Evolutionary conservation across 1,140 invertebrate genomes (phyloP), one percentile per base, ranked within the genome.

Genomic region (Cryptotermes secundus): DNA sequence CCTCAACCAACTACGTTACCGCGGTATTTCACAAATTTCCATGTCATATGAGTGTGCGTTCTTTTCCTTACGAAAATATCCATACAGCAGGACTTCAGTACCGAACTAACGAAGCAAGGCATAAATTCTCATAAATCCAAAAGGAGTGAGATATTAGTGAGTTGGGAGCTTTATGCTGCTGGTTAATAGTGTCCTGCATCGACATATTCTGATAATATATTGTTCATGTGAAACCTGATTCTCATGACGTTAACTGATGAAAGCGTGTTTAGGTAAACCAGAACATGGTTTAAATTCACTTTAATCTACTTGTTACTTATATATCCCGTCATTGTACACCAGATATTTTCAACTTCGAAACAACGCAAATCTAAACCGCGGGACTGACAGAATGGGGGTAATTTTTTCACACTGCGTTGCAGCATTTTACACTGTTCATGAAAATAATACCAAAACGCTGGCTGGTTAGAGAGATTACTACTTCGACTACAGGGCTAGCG

Each of bases 311-410:
- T 72, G 26, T n/a, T n/a, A 31, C 59, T 72, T 72, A 72, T 16
- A 72, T 72, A 31, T 31, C 59, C 4, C n/a, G 0, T 31, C 59
- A 72, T 72, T 72, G 59, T 72, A 72, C n/a, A 72, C 2, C 59
- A 31, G 59, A 31, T 72, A 72, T 26, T 72, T 72, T 72, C 59
- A 72, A 72, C 31, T 72, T 72, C 59, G n/a, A 72, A 72, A 72
- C 31, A 72, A 72, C 59, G 59, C 31, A 72, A 72, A 72, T 72
- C 59, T 72, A 72, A 72, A 72, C 59, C 59, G 14, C 7, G 26
- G 4, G 59, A 31, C 1, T 26, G n/a, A 26, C 2, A 16, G 59
- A 31, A 14, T 72, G 59, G 31, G 59, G 59, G 59, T 72, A 26
- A 72, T 31, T 26, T 16, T 72, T 72, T 72, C 59, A 72, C 59